A percentile compares a stretch with the other conserved stretches of the same genome.
phyloP scores from a whole-genome alignment of 2,113 vertebrate species.

The Etheostoma spectabile region DNA sequence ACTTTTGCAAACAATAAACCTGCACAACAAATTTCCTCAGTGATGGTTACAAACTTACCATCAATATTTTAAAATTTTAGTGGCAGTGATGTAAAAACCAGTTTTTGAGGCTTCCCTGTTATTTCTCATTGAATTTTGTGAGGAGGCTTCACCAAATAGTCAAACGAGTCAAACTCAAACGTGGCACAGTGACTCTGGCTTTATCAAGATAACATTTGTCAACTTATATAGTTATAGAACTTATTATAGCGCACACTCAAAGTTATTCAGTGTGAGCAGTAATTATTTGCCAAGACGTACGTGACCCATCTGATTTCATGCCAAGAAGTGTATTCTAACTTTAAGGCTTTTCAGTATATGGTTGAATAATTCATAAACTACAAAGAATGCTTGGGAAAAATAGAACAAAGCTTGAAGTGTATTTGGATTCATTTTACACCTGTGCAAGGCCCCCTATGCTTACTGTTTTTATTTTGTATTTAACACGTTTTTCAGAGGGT shows the following conservation, averaged over 20 bases:
- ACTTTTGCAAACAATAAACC: constrained; percentile 6
- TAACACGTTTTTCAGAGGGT: constrained; percentile 34
- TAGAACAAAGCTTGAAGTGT: constrained; percentile 50
- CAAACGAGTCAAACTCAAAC: too few relatives aligned
- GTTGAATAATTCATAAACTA: constrained; percentile 22
- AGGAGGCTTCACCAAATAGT: background rate
- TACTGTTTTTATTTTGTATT: constrained; percentile 43
- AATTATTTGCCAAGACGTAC: constrained; percentile 19
- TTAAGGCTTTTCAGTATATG: constrained; percentile 2
- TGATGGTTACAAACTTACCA: constrained; percentile 21
- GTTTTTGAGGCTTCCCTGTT: background rate
- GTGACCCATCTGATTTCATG: constrained; percentile 15
- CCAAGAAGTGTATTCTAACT: constrained; percentile 17
- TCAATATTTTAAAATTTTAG: constrained; percentile 6
- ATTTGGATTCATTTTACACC: constrained; percentile 35
- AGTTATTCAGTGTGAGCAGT: constrained; percentile 20
- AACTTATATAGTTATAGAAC: background rate
- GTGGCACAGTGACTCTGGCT: background rate
- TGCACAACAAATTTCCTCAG: constrained; percentile 39
- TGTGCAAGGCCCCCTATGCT: constrained; percentile 14
- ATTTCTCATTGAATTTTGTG: background rate
- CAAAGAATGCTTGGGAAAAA: constrained; percentile 1
- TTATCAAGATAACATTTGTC: background rate
- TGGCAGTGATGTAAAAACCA: constrained; percentile 2
- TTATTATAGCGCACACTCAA: background rate